Percentiles rank a stretch among this genome's conserved stretches.
These are phyloP conservation scores for Pardosa pseudoannulata DNA, from an alignment of 2,888 invertebrate species.

Conservation along the genomic window DNA sequence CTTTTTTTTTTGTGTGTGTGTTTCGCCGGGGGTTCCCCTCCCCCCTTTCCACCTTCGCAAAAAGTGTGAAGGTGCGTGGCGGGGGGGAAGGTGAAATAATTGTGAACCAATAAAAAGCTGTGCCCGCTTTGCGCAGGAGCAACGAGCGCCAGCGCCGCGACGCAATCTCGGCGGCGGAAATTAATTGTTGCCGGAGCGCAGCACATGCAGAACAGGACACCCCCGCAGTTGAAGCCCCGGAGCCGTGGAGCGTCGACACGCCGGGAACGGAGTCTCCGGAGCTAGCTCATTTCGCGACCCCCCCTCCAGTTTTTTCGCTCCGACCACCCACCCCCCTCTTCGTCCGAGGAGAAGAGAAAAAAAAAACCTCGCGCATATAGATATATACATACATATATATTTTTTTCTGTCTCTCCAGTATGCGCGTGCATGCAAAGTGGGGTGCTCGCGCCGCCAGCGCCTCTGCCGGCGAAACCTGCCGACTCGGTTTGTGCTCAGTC, in stretches of 20 bases:
- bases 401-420: conserved; percentile 3
- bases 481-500: conserved; percentile 31
- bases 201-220: conserved; percentile 48
- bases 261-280: conserved; percentile 14
- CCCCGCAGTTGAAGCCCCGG: neutral
- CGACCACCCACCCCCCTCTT: neutral
- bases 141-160: conserved; percentile 52
- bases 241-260: conserved; percentile 14
- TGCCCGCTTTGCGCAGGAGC: conserved; percentile 67
- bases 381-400: conserved; percentile 33
- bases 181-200: conserved; percentile 57
- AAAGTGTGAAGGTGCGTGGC: conserved; percentile 1
- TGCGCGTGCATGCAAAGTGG: conserved; percentile 48
- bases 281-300: no score
- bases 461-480: conserved; percentile 29
- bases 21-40: neutral
- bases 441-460: conserved; percentile 39
- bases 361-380: conserved; percentile 37
- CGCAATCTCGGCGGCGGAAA: conserved; percentile 61
- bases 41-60: neutral
- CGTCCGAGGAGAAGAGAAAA: neutral
- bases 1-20: neutral
- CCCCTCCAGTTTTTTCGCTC: no score
- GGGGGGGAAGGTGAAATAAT: conserved; percentile 42
- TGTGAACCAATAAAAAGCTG: conserved; percentile 68